phyloP scores from a whole-genome alignment of 2,888 invertebrate species.

The Pheosia gnoma region DNA sequence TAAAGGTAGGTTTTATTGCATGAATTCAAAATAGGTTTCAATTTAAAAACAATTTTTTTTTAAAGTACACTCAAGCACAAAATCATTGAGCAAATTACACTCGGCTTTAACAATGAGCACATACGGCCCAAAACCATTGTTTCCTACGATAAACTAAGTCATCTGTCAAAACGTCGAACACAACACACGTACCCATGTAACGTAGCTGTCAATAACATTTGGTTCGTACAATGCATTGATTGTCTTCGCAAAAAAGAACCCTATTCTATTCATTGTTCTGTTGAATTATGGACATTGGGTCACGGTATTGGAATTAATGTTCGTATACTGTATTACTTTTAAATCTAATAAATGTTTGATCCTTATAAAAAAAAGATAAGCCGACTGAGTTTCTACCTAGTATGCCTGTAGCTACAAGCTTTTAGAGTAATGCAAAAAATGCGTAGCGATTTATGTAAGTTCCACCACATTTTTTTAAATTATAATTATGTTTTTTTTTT shows the following conservation, averaged over 20 bases:
- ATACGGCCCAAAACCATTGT: constrained; percentile 22
- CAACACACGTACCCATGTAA: constrained; percentile 34
- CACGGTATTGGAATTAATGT: constrained; percentile 3
- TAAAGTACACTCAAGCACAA: constrained; percentile 3
- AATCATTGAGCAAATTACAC: not conserved
- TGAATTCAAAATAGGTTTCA: too few relatives aligned
- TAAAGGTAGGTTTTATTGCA: too few relatives aligned
- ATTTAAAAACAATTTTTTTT: not conserved
- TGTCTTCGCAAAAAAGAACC: constrained; percentile 19
- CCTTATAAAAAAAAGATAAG: too few relatives aligned
- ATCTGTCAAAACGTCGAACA: constrained; percentile 37
- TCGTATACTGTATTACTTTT: not conserved
- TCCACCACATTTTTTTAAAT: too few relatives aligned
- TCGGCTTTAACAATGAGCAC: not conserved
- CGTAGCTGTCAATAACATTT: constrained; percentile 34
- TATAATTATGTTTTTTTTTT: too few relatives aligned
- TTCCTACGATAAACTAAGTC: constrained; percentile 30
- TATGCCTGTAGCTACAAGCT: too few relatives aligned
- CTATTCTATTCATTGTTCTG: constrained; percentile 30
- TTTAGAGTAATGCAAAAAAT: too few relatives aligned
- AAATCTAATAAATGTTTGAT: too few relatives aligned
- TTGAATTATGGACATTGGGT: constrained; percentile 14
- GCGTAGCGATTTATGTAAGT: too few relatives aligned
- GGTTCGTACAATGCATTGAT: constrained; percentile 32
- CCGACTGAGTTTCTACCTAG: too few relatives aligned